phyloP scores from a whole-genome alignment of 2,113 vertebrate species.

The Rhadina sibilatrix region DNA sequence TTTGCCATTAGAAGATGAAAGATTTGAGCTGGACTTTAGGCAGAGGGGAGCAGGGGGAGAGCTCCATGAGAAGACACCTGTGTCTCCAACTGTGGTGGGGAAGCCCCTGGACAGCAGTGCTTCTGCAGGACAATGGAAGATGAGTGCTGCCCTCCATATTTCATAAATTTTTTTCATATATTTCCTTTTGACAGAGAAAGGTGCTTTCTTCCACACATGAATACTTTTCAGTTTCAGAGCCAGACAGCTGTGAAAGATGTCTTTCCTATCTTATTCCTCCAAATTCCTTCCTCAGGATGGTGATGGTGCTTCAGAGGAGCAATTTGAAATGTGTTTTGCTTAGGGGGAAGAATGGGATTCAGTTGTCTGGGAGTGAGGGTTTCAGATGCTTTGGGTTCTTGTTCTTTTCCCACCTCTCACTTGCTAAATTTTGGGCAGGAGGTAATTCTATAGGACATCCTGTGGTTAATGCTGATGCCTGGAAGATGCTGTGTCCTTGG shows the following conservation, averaged over 20 bases:
- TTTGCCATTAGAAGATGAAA: not conserved
- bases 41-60: not conserved
- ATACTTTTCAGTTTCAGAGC: not conserved
- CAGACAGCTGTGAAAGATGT: not conserved
- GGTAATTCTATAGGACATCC: not conserved
- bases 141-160: not conserved
- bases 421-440: not conserved
- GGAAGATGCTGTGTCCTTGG: not conserved
- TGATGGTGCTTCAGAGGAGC: not conserved
- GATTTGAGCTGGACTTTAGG: not conserved
- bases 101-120: not conserved
- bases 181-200: not conserved
- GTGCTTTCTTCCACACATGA: not conserved
- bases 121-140: not conserved
- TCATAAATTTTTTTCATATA: not conserved
- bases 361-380: not conserved
- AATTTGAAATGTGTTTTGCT: not conserved
- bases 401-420: not conserved
- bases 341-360: not conserved
- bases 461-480: not conserved
- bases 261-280: not conserved
- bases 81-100: not conserved
- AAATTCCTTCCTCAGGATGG: not conserved
- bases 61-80: not conserved
- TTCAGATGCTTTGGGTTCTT: not conserved